A percentile compares a stretch with the other conserved stretches of the same genome.
These are phyloP conservation scores for Rhinella marina DNA, from an alignment of 2,797 vertebrate genomes.

Conservation along the genomic window DNA sequence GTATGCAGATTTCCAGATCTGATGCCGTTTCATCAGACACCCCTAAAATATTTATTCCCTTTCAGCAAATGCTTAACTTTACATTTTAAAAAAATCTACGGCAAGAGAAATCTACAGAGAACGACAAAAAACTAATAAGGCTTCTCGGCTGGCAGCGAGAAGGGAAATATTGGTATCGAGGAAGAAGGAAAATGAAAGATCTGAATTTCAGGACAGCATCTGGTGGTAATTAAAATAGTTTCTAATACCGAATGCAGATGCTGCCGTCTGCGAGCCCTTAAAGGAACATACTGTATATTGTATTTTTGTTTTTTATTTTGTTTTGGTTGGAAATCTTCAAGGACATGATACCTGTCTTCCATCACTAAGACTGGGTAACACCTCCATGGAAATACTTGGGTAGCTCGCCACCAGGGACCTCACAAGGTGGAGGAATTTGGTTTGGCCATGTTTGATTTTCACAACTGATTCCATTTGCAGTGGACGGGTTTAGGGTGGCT, in stretches of 20 bases:
- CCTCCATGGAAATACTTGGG: background rate
- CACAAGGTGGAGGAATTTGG: no score
- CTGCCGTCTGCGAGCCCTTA: background rate
- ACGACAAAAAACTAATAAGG: constrained; percentile 36
- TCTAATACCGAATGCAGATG: background rate
- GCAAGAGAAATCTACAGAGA: constrained; percentile 32
- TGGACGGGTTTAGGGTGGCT: no score
- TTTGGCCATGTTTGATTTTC: no score
- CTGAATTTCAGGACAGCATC: constrained; percentile 22
- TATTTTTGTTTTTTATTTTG: background rate
- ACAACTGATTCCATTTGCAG: no score
- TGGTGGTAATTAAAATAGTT: constrained; percentile 42
- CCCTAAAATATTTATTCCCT: constrained; percentile 56
- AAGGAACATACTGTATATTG: background rate
- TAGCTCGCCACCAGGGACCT: no score
- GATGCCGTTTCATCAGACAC: constrained; percentile 17
- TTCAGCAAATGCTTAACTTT: constrained; percentile 49
- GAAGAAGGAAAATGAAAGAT: constrained; percentile 32
- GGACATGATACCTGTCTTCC: background rate
- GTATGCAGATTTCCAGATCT: constrained; percentile 51
- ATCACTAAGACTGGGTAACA: background rate
- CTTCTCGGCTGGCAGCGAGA: constrained; percentile 17
- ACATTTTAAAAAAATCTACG: constrained; percentile 22
- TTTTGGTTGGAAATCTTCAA: background rate
- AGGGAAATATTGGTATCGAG: constrained; percentile 23